Conservation (phyloP, 1,140 invertebrate genomes). For the Amphibalanus amphitrite region DNA sequence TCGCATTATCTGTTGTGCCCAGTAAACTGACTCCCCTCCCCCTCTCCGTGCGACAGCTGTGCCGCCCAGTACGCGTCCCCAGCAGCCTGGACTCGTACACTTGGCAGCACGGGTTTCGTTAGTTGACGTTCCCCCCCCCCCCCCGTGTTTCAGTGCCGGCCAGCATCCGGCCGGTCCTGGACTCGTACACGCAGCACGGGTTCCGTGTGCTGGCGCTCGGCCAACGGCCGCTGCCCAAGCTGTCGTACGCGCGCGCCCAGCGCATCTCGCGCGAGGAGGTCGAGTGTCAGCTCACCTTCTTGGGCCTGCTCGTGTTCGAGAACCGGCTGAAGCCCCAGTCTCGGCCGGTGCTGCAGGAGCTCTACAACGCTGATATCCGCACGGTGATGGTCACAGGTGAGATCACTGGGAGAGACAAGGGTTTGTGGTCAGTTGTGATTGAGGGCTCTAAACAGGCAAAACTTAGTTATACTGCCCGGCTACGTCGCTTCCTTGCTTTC, state of each 20-base stretch:
- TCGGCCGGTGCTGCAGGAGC: conserved; percentile 50
- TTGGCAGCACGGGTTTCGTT: no score
- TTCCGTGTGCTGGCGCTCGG: conserved; percentile 72
- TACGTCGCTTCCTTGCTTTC: no score
- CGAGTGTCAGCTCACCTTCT: conserved; percentile 62
- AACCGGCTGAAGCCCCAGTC: conserved; percentile 78
- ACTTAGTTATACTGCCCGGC: no score
- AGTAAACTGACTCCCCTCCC: no score
- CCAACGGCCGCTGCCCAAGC: conserved; percentile 37
- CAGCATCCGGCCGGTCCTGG: conserved; percentile 50
- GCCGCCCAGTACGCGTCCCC: no score
- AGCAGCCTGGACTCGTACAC: no score
- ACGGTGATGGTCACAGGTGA: conserved; percentile 82
- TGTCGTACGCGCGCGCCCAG: conserved; percentile 44
- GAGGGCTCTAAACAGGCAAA: no score
- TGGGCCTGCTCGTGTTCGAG: conserved; percentile 75
- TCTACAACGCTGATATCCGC: conserved; percentile 66
- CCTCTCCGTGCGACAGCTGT: no score
- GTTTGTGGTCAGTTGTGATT: no score
- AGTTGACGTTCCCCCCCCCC: no score
- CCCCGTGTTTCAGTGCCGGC: conserved; percentile 27
- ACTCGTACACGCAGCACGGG: conserved; percentile 60
- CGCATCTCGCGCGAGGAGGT: conserved; percentile 46
- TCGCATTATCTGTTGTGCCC: no score
- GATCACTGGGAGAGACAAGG: background rate